These are phyloP conservation scores for Hydrozoanthus gracilis DNA, from an alignment of 92 coral and sea anemone species.

Conservation along the genomic window DNA sequence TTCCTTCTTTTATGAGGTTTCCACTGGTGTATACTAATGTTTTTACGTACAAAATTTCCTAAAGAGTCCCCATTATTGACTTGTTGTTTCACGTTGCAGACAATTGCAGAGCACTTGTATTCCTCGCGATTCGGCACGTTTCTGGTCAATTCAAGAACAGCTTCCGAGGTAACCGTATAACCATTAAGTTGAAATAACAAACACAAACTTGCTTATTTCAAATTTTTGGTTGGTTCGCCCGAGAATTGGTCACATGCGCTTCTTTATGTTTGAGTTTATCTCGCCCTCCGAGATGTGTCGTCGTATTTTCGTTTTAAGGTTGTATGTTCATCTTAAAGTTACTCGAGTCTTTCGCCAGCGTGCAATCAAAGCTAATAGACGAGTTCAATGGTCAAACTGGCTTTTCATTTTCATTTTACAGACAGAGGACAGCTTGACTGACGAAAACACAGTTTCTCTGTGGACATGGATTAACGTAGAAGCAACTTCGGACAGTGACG, in stretches of 20 bases:
- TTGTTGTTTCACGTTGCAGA: constrained; percentile 52
- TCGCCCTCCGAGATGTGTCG: too few relatives aligned
- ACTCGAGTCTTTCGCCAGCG: too few relatives aligned
- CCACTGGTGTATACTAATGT: too few relatives aligned
- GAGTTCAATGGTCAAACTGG: neutral
- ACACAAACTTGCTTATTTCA: too few relatives aligned
- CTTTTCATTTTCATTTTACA: neutral
- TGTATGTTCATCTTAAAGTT: too few relatives aligned
- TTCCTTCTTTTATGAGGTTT: too few relatives aligned
- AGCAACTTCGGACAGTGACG: constrained; percentile 85
- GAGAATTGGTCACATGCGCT: too few relatives aligned
- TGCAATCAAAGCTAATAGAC: too few relatives aligned
- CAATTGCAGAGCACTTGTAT: constrained; percentile 90
- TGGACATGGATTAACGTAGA: constrained; percentile 97
- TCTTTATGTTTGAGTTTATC: too few relatives aligned
- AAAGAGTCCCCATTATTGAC: neutral
- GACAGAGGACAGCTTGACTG: constrained; percentile 25
- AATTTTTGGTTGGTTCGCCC: too few relatives aligned
- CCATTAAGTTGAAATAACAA: neutral
- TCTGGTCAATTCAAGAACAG: constrained; percentile 75
- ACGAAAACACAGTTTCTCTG: constrained; percentile 78
- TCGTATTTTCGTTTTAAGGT: too few relatives aligned
- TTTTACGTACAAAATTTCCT: too few relatives aligned
- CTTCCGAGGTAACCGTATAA: constrained; percentile 55
- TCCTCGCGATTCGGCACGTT: constrained; percentile 98